Evolutionary conservation across 2,888 invertebrate genomes (phyloP).

Genomic region (Caprella mutica): DNA sequence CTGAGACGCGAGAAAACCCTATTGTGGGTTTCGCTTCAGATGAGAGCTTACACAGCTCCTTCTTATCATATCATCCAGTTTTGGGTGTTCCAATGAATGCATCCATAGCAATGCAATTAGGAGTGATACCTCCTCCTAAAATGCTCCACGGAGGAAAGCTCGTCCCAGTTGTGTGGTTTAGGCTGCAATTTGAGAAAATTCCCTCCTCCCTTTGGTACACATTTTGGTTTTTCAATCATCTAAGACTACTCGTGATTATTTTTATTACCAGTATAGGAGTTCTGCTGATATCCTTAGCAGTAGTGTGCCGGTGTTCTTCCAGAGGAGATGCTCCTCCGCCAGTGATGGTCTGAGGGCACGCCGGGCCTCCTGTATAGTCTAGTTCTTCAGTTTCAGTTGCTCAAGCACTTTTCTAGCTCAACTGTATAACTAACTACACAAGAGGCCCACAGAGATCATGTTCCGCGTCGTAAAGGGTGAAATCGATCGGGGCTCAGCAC

Average conservation of each 20-base stretch:
- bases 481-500: no score
- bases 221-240: conserved; percentile 23
- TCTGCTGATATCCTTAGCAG: conserved; percentile 17
- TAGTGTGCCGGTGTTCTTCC: conserved; percentile 14
- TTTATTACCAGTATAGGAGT: conserved; percentile 17
- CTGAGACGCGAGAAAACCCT: neutral
- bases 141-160: conserved; percentile 29
- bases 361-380: conserved; percentile 8
- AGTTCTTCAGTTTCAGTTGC: no score
- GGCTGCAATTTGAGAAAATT: conserved; percentile 26
- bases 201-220: conserved; percentile 26
- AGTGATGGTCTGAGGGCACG: conserved; percentile 6
- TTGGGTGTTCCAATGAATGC: conserved; percentile 31
- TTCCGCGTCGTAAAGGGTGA: no score
- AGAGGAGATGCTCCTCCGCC: neutral
- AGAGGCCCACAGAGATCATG: no score
- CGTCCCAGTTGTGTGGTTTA: conserved; percentile 27
- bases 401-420: no score
- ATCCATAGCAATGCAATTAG: conserved; percentile 26
- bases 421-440: no score
- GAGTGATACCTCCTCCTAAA: conserved; percentile 20
- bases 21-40: conserved; percentile 20
- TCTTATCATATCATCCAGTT: conserved; percentile 29
- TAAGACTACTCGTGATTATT: conserved; percentile 19
- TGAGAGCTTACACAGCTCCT: conserved; percentile 26